Conservation (phyloP, 2,113 vertebrate species). For the Tenebrosternarchus preto region DNA sequence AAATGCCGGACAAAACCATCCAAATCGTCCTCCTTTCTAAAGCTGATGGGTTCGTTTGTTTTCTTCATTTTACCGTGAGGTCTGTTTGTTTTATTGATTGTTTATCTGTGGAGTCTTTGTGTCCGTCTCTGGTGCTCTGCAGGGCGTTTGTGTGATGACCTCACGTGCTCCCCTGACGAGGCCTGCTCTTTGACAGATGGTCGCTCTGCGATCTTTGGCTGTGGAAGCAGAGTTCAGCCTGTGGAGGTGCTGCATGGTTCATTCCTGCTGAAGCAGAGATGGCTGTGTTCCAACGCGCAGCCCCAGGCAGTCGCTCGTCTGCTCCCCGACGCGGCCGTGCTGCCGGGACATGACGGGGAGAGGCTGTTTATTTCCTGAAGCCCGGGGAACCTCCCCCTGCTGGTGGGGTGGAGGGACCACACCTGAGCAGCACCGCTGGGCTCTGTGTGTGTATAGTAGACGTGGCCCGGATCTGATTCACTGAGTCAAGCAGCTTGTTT, state of each 20-base stretch:
- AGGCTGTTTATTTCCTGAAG: not conserved
- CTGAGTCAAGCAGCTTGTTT: no score
- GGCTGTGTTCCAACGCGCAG: no score
- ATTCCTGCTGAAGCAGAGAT: no score
- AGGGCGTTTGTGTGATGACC: slow-evolving; percentile 31
- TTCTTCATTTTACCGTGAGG: slow-evolving; percentile 8
- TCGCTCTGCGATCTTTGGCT: slow-evolving; percentile 10
- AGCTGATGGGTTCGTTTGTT: no score
- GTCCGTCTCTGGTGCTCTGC: not conserved
- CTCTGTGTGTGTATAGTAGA: not conserved
- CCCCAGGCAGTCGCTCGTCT: no score
- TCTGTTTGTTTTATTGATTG: slow-evolving; percentile 13
- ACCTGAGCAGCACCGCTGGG: not conserved
- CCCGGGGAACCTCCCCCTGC: not conserved
- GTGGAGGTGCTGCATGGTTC: no score
- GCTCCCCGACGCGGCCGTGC: no score
- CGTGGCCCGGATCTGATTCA: not conserved
- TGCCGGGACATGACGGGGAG: not conserved
- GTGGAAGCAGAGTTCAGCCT: slow-evolving; percentile 31
- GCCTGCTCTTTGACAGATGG: slow-evolving; percentile 53
- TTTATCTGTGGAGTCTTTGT: slow-evolving; percentile 4
- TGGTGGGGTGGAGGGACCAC: not conserved
- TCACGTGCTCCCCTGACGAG: no score
- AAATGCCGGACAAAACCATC: no score
- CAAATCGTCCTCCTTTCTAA: no score